Percentiles rank a stretch among this genome's conserved stretches.
Conservation (phyloP, 1,140 invertebrate species). For the Limonius californicus region DNA sequence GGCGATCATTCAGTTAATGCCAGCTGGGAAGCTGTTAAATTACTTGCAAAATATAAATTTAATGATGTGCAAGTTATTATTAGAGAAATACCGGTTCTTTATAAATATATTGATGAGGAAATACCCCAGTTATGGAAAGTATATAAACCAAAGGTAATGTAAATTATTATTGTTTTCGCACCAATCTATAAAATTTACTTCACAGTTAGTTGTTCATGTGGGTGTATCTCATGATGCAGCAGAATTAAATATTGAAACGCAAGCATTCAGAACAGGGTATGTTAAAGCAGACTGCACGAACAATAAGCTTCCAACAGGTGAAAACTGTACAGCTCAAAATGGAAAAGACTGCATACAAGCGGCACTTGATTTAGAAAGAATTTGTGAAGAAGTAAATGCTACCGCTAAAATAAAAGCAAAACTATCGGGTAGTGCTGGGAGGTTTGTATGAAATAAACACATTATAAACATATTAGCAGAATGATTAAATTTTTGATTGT, state of each 20-base stretch:
- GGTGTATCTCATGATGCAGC: conserved; percentile 56
- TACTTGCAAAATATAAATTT: conserved; percentile 46
- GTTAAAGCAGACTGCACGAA: conserved; percentile 49
- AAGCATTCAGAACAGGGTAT: conserved; percentile 57
- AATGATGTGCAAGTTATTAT: conserved; percentile 55
- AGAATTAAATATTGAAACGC: conserved; percentile 56
- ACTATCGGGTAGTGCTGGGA: conserved; percentile 49
- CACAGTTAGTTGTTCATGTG: conserved; percentile 61
- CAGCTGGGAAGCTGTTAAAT: conserved; percentile 72
- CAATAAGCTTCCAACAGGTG: conserved; percentile 41
- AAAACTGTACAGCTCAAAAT: conserved; percentile 42
- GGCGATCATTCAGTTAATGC: conserved; percentile 63
- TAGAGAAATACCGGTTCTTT: conserved; percentile 64
- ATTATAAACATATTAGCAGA: no score
- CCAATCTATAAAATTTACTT: no score
- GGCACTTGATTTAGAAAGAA: conserved; percentile 44
- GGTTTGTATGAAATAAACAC: conserved; percentile 31
- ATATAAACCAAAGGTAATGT: conserved; percentile 60
- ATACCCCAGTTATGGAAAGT: conserved; percentile 63
- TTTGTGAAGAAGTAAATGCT: conserved; percentile 48
- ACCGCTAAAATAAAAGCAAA: conserved; percentile 37
- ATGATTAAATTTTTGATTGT: no score
- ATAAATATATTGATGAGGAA: conserved; percentile 56
- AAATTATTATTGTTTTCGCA: no score
- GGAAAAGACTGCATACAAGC: conserved; percentile 47